These are phyloP conservation scores for Mormyrus hasselquistii DNA, from an alignment of 2,797 vertebrate species.

Conservation along the genomic window DNA sequence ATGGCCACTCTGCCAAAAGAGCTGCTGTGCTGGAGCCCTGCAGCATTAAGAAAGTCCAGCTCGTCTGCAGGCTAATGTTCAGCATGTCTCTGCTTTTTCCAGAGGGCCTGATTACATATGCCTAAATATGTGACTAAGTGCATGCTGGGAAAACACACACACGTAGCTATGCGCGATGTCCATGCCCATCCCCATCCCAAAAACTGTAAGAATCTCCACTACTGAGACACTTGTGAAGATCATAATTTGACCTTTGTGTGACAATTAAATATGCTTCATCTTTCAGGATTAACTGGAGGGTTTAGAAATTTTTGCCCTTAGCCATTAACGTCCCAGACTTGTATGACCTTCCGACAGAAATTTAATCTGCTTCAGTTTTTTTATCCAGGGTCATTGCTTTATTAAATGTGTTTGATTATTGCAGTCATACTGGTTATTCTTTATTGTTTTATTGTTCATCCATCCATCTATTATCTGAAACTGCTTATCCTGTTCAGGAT, in stretches of 20 bases:
- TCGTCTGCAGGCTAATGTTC: not conserved
- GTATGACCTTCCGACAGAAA: not conserved
- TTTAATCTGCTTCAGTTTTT: not conserved
- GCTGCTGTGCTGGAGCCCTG: not conserved
- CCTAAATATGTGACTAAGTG: not conserved
- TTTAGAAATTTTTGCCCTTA: not conserved
- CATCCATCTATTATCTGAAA: not conserved
- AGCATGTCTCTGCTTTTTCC: not conserved
- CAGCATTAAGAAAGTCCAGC: not conserved
- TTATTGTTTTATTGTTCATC: not conserved
- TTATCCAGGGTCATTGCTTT: not conserved
- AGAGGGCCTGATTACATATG: not conserved
- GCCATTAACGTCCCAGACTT: not conserved
- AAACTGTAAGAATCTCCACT: not conserved
- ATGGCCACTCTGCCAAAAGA: not conserved
- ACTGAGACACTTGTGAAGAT: not conserved
- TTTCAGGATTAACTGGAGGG: not conserved
- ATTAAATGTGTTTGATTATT: not conserved
- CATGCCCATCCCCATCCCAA: not conserved
- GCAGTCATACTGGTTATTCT: not conserved
- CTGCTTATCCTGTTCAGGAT: no score
- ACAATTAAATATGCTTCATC: not conserved
- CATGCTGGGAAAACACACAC: not conserved
- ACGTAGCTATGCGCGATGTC: not conserved
- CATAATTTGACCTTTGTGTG: not conserved